Conservation (phyloP, 2,888 invertebrate genomes). For the Cryptops parisi region DNA sequence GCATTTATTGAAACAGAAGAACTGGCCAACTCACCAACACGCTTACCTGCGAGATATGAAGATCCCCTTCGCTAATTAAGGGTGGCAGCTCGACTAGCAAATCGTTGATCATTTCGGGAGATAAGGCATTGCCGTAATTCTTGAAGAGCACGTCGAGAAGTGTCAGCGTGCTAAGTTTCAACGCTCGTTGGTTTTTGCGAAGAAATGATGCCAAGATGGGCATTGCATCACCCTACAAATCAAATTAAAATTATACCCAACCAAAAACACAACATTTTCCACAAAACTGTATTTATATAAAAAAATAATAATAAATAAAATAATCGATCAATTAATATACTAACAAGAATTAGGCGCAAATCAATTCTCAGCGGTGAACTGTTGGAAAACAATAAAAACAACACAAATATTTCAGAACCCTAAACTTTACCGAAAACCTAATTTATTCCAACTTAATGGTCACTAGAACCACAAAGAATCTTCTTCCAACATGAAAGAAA, state of each 20-base stretch:
- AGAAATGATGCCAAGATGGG: constrained; percentile 87
- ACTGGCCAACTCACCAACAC: neutral
- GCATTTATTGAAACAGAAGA: neutral
- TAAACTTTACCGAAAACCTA: neutral
- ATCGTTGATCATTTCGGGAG: constrained; percentile 56
- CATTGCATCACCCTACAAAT: constrained; percentile 58
- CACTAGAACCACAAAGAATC: no score
- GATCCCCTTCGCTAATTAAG: constrained; percentile 79
- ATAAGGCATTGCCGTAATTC: constrained; percentile 60
- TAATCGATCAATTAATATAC: constrained; percentile 20
- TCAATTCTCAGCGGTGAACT: constrained; percentile 68
- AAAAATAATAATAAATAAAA: constrained; percentile 2
- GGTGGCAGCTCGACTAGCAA: constrained; percentile 80
- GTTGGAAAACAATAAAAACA: no score
- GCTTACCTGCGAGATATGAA: constrained; percentile 77
- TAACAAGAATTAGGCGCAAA: constrained; percentile 60
- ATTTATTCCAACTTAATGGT: constrained; percentile 1
- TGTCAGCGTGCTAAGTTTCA: constrained; percentile 79
- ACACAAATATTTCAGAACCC: no score
- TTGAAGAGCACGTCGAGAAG: constrained; percentile 79
- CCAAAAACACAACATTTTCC: neutral
- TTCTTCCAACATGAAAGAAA: no score
- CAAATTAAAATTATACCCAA: constrained; percentile 6
- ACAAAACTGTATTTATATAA: constrained; percentile 7
- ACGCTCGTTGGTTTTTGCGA: constrained; percentile 87